Conservation (phyloP, 2,113 vertebrate genomes). For the Aptenodytes patagonicus region DNA sequence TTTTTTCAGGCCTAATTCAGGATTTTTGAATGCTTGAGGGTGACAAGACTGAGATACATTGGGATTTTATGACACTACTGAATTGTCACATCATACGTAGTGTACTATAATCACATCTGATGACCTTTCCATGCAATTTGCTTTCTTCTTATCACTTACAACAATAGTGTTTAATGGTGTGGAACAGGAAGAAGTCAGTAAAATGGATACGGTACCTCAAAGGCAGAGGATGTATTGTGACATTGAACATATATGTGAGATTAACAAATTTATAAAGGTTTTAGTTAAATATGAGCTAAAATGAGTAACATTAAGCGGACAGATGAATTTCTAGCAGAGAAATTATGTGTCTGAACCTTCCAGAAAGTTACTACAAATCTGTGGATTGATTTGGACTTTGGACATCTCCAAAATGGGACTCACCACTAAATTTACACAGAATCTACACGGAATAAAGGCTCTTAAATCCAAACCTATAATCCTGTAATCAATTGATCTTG, state of each 20-base stretch:
- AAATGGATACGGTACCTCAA: background rate
- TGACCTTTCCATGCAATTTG: slow-evolving; percentile 3
- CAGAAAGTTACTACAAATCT: background rate
- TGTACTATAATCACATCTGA: background rate
- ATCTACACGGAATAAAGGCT: background rate
- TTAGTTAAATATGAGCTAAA: background rate
- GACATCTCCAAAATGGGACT: background rate
- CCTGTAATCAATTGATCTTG: background rate
- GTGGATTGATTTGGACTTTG: background rate
- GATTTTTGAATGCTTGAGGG: background rate
- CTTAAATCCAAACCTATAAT: background rate
- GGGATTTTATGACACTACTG: background rate
- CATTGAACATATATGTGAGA: background rate
- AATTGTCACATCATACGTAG: background rate
- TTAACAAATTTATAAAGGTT: background rate
- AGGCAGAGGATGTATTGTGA: background rate
- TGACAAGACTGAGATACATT: background rate
- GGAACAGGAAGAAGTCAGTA: background rate
- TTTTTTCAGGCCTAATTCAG: background rate
- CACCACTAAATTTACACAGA: background rate
- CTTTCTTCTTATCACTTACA: background rate
- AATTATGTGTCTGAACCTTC: background rate
- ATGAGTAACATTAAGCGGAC: background rate
- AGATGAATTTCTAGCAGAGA: background rate
- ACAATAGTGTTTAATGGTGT: background rate